Conservation (phyloP, 2,797 vertebrate genomes). For the Pterois miles region DNA sequence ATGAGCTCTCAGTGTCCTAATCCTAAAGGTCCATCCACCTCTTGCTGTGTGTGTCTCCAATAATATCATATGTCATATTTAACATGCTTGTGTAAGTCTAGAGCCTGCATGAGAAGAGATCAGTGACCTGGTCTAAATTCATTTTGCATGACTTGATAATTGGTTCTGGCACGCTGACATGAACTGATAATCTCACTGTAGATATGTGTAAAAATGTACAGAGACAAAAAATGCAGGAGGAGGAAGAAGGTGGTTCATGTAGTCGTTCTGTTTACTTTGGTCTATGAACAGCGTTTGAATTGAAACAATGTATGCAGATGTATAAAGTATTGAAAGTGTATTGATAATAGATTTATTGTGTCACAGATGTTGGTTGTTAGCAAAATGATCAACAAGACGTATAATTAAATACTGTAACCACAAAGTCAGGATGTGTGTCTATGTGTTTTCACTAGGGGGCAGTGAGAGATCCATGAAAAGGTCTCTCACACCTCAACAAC, state of each 20-base stretch:
- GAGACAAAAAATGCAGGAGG: too few relatives aligned
- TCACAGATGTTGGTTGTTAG: neutral
- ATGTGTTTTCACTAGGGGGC: slow-evolving; percentile 55
- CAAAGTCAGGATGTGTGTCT: neutral
- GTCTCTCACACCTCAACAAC: neutral
- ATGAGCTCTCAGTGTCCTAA: neutral
- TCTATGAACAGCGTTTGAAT: neutral
- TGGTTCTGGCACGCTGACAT: neutral
- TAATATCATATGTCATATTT: slow-evolving; percentile 4
- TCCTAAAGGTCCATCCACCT: neutral
- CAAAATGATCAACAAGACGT: neutral
- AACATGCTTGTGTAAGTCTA: neutral
- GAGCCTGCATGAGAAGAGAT: neutral
- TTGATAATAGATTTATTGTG: neutral
- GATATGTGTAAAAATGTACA: too few relatives aligned
- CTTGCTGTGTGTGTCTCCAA: neutral
- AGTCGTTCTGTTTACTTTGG: neutral
- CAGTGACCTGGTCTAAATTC: slow-evolving; percentile 22
- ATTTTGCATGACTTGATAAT: slow-evolving; percentile 26
- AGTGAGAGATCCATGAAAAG: slow-evolving; percentile 29
- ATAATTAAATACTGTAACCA: neutral
- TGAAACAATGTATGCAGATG: neutral
- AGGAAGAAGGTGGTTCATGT: too few relatives aligned
- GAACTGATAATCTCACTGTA: too few relatives aligned
- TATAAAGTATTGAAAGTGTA: neutral